A percentile compares a stretch with the other conserved stretches of the same genome.
Evolutionary conservation across 2,797 vertebrate species (phyloP).

Genomic region (Pipistrellus nathusii): DNA sequence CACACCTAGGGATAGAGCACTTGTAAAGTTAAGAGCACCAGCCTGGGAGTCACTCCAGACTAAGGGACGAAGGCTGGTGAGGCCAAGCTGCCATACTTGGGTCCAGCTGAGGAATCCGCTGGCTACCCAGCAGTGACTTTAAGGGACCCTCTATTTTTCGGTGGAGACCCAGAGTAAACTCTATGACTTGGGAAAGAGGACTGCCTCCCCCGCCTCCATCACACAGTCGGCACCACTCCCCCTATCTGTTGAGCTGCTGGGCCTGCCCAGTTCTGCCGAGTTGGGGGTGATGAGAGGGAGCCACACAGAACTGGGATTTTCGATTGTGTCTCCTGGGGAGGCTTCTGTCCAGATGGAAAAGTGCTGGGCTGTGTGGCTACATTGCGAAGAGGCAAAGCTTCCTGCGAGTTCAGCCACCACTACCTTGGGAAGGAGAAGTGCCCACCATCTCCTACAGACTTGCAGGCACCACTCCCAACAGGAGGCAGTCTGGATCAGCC

Average conservation of each 20-base stretch:
- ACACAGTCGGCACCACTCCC: background rate
- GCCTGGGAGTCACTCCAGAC: background rate
- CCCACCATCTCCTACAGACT: background rate
- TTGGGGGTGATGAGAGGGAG: background rate
- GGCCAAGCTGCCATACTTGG: background rate
- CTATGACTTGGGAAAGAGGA: background rate
- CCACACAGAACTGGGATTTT: background rate
- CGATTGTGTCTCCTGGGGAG: background rate
- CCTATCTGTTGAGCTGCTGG: background rate
- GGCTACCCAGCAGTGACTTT: background rate
- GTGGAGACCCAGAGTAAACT: background rate
- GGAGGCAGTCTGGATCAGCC: background rate
- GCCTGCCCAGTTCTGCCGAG: background rate
- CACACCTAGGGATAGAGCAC: background rate
- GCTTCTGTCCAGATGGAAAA: background rate
- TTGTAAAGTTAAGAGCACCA: background rate
- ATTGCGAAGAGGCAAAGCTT: background rate
- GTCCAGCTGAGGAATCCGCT: background rate
- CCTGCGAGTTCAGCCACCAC: background rate
- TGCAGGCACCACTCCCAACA: background rate
- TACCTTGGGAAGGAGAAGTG: background rate
- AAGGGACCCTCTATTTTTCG: background rate
- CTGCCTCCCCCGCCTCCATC: background rate
- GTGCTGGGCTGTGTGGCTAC: background rate
- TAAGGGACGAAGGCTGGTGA: background rate